Conservation (phyloP, 2,113 vertebrate species). For the Dolichallabes microphthalmus region DNA sequence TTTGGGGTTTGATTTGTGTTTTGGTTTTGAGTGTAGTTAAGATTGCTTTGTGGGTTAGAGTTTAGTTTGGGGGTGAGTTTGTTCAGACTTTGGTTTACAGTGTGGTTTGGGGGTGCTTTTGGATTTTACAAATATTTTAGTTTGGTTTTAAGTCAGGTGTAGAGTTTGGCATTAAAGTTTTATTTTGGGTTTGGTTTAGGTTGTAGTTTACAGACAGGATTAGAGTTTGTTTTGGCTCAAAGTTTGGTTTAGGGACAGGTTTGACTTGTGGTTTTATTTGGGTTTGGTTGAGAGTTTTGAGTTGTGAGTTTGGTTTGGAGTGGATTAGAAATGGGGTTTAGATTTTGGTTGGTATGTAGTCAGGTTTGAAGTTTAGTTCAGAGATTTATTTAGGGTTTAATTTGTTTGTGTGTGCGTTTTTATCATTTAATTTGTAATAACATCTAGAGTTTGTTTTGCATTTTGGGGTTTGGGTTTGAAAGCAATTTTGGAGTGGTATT, state of each 20-base stretch:
- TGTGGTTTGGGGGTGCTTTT: neutral
- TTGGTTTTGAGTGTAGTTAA: neutral
- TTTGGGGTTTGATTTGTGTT: neutral
- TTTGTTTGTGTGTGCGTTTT: neutral
- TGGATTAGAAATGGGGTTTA: neutral
- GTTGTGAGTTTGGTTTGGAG: neutral
- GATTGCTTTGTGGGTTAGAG: neutral
- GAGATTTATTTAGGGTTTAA: neutral
- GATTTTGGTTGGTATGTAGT: neutral
- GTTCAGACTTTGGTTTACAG: neutral
- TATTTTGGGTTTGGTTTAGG: neutral
- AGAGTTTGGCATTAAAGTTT: neutral
- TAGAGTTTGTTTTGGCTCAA: neutral
- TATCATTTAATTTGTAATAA: no score
- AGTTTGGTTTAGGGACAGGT: neutral
- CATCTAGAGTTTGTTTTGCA: no score
- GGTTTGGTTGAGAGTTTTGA: neutral
- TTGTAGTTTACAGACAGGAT: neutral
- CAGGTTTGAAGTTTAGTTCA: neutral
- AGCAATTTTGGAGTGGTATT: no score
- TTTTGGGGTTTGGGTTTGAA: no score
- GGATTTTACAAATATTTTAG: neutral
- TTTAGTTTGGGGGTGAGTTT: neutral
- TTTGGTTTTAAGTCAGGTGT: neutral
- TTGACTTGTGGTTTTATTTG: neutral